Evolutionary conservation across 2,888 invertebrate species (phyloP).

Genomic region (Troides helena): DNA sequence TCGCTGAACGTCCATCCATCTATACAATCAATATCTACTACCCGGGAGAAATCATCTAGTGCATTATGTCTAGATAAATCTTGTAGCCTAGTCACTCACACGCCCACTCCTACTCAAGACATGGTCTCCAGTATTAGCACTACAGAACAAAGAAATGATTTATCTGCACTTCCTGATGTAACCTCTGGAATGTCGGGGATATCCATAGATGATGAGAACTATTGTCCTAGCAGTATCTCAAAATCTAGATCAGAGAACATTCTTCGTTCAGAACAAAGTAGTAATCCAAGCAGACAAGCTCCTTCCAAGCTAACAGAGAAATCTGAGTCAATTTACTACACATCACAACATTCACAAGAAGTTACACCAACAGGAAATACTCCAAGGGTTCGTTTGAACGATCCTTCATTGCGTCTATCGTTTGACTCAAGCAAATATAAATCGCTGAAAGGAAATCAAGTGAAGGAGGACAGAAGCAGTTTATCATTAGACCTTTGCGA

Average conservation of each 20-base stretch:
- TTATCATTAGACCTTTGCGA: slow-evolving; percentile 73
- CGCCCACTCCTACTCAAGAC: slow-evolving; percentile 76
- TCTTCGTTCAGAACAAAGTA: slow-evolving; percentile 67
- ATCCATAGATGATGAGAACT: slow-evolving; percentile 75
- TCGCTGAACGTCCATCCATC: slow-evolving; percentile 72
- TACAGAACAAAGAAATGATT: slow-evolving; percentile 72
- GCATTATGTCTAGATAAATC: slow-evolving; percentile 76
- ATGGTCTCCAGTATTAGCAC: slow-evolving; percentile 78
- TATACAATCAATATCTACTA: slow-evolving; percentile 55
- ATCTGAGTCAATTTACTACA: slow-evolving; percentile 74
- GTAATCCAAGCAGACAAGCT: slow-evolving; percentile 47
- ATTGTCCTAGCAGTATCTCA: slow-evolving; percentile 70
- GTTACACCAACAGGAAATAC: slow-evolving; percentile 67
- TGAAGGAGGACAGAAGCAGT: slow-evolving; percentile 67
- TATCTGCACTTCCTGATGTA: slow-evolving; percentile 68
- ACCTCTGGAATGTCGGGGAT: slow-evolving; percentile 76
- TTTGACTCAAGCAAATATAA: slow-evolving; percentile 72
- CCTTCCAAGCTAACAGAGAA: slow-evolving; percentile 57
- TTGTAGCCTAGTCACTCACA: slow-evolving; percentile 69
- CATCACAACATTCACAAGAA: slow-evolving; percentile 74
- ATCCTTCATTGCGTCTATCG: slow-evolving; percentile 65
- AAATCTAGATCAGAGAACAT: slow-evolving; percentile 76
- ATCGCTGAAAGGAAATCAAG: slow-evolving; percentile 58
- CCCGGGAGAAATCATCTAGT: slow-evolving; percentile 71
- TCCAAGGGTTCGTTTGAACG: slow-evolving; percentile 59